Base-by-base conservation (phyloP, 2,888 invertebrate species). In the Atethmia centrago region DNA sequence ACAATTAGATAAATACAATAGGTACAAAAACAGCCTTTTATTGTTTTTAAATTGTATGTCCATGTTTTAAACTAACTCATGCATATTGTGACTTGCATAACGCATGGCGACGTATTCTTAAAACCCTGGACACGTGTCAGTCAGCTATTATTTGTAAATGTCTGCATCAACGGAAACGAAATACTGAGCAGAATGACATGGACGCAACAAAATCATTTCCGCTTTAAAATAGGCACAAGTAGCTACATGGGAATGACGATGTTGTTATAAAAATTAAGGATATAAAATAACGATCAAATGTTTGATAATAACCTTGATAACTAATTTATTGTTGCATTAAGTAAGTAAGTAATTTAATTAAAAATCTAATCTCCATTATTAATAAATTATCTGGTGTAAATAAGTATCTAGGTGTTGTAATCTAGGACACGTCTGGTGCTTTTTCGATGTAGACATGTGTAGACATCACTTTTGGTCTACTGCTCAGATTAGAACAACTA, bases 71-170 rank as follows among this genome's bases (percentile, higher is more conserved):
- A 56, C 55, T 51, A 51, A 0, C n/a, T 53, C n/a, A 36, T 40
- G 53, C 51, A 47, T 42, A 68, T 42, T 59, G 47, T 49, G 47
- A 65, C 67, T 64, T 59, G 66, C 64, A 65, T 55, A 45, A 51
- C 31, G 62, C 53, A 63, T 42, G 14, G 42, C 40, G 40, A 16
- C 42, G 21, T 73, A 40, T 63, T 68, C n/a, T 85, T 83, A 75
- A 68, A 53, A 83, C 72, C 12, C 85, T 58, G 49, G 55, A 69
- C 83, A 83, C 85, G 83, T 84, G 70, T 83, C 47, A 4, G 36
- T 19, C n/a, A 59, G 31, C 74, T 67, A 82, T 83, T 83, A 85
- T 83, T 85, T 85, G 82, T 83, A 73, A 84, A 84, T 85, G 77
- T 70, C 69, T 71, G 58, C 72, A 83, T 64, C 53, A 65, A 73